phyloP scores from a whole-genome alignment of 2,797 vertebrate species.

The Cirrhinus molitorella region DNA sequence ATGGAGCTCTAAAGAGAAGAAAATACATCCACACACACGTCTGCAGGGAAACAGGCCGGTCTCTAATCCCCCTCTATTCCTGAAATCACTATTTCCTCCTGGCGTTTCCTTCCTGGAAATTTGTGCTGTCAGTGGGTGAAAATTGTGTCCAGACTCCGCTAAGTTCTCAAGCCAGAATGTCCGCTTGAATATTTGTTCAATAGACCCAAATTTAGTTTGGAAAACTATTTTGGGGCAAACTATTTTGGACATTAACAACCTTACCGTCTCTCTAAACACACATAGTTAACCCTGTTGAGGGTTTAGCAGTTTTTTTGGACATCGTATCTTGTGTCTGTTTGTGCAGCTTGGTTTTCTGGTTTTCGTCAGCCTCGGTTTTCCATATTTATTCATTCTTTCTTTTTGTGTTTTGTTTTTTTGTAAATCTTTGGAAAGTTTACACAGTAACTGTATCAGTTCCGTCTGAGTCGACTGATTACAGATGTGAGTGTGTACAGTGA shows the following conservation, averaged over 20 bases:
- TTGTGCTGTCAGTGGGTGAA: constrained; percentile 30
- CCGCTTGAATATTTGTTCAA: constrained; percentile 5
- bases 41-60: constrained; percentile 45
- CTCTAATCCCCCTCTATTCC: constrained; percentile 49
- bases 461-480: constrained; percentile 55
- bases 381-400: constrained; percentile 8
- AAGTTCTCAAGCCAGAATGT: constrained; percentile 7
- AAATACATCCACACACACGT: constrained; percentile 44
- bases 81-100: constrained; percentile 54
- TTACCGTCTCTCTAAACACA: neutral
- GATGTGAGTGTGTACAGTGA: constrained; percentile 49
- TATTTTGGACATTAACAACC: constrained; percentile 15
- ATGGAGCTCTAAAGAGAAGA: constrained; percentile 46
- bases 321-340: constrained; percentile 37
- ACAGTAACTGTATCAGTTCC: constrained; percentile 52
- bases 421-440: constrained; percentile 47
- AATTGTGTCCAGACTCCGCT: constrained; percentile 14
- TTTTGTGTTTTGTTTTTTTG: constrained; percentile 20
- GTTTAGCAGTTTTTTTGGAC: constrained; percentile 45
- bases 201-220: constrained; percentile 10
- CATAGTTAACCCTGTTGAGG: neutral
- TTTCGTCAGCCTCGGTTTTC: constrained; percentile 47
- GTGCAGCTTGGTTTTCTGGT: constrained; percentile 51
- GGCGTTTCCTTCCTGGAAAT: constrained; percentile 22
- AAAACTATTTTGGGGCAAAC: constrained; percentile 21